Percentiles rank a stretch among this genome's conserved stretches.
These are phyloP conservation scores for Linepithema humile DNA, from an alignment of 1,140 invertebrate species.

Conservation along the genomic window DNA sequence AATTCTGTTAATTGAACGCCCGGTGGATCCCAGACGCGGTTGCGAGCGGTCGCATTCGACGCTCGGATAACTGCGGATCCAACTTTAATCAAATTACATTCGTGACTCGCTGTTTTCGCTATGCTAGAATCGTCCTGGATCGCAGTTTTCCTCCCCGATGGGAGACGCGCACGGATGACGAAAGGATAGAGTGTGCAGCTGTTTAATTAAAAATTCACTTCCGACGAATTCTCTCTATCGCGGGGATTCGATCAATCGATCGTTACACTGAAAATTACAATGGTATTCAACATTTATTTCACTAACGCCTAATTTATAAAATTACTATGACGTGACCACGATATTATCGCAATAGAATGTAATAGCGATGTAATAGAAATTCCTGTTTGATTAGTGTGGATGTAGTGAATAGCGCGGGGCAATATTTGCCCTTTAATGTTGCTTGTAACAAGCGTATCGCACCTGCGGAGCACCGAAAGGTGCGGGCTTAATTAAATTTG, in stretches of 20 bases:
- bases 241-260: not conserved
- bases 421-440: slow-evolving; percentile 6
- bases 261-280: not conserved
- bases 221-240: not conserved
- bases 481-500: not conserved
- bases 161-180: slow-evolving; percentile 21
- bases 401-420: not conserved
- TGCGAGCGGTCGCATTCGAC: slow-evolving; percentile 69
- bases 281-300: slow-evolving; percentile 8
- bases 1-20: slow-evolving; percentile 74
- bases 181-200: slow-evolving; percentile 21
- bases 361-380: slow-evolving; percentile 2
- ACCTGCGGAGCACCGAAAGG: not conserved
- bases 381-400: not conserved
- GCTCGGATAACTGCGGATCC: slow-evolving; percentile 68
- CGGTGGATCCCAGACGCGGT: slow-evolving; percentile 60
- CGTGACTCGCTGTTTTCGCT: slow-evolving; percentile 67
- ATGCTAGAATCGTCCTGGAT: slow-evolving; percentile 45
- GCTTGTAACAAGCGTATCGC: not conserved
- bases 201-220: slow-evolving; percentile 69
- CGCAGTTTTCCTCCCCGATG: slow-evolving; percentile 8
- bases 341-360: not conserved
- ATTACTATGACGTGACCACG: not conserved
- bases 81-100: slow-evolving; percentile 74
- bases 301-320: not conserved